phyloP scores from a whole-genome alignment of 1,140 invertebrate genomes.

The Pararge aegeria region DNA sequence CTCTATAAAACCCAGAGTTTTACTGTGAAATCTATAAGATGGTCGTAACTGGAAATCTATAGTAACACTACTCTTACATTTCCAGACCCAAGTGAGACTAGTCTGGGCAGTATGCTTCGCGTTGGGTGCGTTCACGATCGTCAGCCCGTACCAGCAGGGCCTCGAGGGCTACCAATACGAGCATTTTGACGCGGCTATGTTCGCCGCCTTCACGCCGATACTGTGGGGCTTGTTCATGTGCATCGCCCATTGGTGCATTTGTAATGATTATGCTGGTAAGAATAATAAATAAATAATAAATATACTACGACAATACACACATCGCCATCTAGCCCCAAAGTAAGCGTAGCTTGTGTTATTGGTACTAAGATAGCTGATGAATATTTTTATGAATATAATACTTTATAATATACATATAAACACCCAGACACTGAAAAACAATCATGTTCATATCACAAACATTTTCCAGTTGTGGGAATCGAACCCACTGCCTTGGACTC shows the following conservation, averaged over 20 bases:
- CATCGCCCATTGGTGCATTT: conserved; percentile 81
- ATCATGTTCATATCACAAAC: no score
- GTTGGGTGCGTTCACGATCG: conserved; percentile 80
- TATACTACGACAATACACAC: not conserved
- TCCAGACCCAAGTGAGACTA: conserved; percentile 78
- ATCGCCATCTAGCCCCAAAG: no score
- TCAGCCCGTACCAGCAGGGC: conserved; percentile 84
- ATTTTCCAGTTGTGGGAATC: no score
- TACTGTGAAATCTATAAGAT: no score
- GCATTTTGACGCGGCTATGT: conserved; percentile 83
- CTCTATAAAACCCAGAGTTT: no score
- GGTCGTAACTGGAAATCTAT: not conserved
- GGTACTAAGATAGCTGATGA: no score
- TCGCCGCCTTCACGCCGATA: conserved; percentile 87
- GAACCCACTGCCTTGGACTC: no score
- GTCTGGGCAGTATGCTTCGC: conserved; percentile 79
- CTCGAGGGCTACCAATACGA: conserved; percentile 84
- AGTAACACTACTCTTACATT: not conserved
- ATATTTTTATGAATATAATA: no score
- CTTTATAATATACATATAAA: no score
- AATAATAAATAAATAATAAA: not conserved
- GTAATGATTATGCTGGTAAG: conserved; percentile 65
- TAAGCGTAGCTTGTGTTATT: no score
- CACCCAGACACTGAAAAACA: no score
- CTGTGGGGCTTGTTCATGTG: conserved; percentile 84